Evolutionary conservation across 53 echinoderm and acorn worm genomes (phyloP).

Genomic region (Astropecten irregularis): DNA sequence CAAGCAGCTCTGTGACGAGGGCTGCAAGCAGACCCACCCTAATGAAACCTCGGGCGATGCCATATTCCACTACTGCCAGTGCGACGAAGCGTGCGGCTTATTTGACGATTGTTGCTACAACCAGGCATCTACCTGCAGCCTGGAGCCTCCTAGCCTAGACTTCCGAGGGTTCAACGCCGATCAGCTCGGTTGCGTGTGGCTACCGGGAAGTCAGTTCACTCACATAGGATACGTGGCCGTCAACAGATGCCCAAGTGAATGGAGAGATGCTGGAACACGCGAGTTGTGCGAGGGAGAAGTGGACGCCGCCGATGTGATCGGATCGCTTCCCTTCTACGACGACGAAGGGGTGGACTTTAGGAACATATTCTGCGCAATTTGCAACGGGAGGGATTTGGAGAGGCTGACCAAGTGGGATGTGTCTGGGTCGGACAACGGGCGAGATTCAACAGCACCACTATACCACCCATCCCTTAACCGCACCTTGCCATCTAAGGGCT

Average conservation of each 20-base stretch:
- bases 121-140: not conserved
- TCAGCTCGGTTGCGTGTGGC: constrained; percentile 16
- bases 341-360: constrained; percentile 40
- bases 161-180: not conserved
- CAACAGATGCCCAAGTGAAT: not conserved
- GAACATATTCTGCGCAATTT: constrained; percentile 54
- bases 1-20: constrained; percentile 22
- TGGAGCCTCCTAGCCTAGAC: not conserved
- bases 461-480: not conserved
- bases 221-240: constrained; percentile 30
- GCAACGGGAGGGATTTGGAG: constrained; percentile 30
- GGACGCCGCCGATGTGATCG: constrained; percentile 22
- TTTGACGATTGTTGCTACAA: constrained; percentile 48
- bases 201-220: constrained; percentile 44
- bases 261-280: constrained; percentile 20
- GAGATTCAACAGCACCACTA: no score
- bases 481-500: not conserved
- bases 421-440: not conserved
- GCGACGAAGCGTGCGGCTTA: constrained; percentile 25
- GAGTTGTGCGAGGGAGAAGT: constrained; percentile 12
- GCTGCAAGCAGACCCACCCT: not conserved
- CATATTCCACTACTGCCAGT: constrained; percentile 36
- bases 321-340: constrained; percentile 35
- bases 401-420: constrained; percentile 33
- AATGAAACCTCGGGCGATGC: not conserved